phyloP scores from a whole-genome alignment of 2,797 vertebrate genomes.

The Tamandua tetradactyla region DNA sequence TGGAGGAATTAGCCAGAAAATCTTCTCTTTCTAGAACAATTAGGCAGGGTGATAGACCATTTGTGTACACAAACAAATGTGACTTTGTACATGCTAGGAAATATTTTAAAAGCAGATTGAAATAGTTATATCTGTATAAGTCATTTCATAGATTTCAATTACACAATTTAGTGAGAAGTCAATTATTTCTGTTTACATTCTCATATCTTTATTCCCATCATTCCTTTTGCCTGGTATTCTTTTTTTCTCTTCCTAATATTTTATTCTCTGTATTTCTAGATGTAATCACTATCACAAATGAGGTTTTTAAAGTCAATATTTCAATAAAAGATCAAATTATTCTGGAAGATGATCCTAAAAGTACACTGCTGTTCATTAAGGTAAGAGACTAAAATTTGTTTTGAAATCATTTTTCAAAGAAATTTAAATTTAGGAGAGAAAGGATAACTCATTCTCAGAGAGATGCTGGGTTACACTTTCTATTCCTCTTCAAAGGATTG shows the following conservation, averaged over 20 bases:
- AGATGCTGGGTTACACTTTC: constrained; percentile 78
- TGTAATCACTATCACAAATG: constrained; percentile 47
- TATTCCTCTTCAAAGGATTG: constrained; percentile 74
- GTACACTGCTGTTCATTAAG: constrained; percentile 64
- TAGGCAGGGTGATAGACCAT: not conserved
- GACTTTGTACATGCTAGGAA: not conserved
- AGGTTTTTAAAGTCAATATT: constrained; percentile 71
- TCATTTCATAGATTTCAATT: constrained; percentile 19
- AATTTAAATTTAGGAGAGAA: constrained; percentile 76
- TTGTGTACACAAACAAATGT: constrained; percentile 34
- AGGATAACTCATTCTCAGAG: constrained; percentile 75
- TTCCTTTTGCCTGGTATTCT: not conserved
- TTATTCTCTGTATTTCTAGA: constrained; percentile 28
- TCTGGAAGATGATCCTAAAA: constrained; percentile 46
- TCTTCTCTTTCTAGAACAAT: not conserved
- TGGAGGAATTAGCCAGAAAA: constrained; percentile 37
- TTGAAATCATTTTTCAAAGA: constrained; percentile 77
- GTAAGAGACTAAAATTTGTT: constrained; percentile 72
- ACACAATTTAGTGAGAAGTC: not conserved
- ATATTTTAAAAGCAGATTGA: constrained; percentile 46
- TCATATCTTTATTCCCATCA: not conserved
- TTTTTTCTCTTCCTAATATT: not conserved
- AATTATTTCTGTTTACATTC: not conserved
- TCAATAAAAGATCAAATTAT: constrained; percentile 65
- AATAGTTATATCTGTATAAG: not conserved